phyloP scores from a whole-genome alignment of 2,888 invertebrate species.

The Xylota segnis region DNA sequence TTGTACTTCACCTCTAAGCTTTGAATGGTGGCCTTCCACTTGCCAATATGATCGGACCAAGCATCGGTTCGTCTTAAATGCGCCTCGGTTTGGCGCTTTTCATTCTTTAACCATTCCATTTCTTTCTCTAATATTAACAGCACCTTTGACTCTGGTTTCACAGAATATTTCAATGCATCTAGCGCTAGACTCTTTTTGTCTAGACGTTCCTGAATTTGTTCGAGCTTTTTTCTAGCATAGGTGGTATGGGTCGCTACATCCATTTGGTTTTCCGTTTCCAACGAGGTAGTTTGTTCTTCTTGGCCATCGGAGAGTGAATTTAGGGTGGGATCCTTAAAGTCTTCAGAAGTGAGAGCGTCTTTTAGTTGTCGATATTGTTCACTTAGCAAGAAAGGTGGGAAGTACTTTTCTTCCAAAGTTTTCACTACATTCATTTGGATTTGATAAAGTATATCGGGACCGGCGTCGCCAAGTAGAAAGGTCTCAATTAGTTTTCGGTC shows the following conservation, averaged over 20 bases:
- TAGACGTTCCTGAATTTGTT: conserved; percentile 93
- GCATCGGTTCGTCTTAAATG: conserved; percentile 94
- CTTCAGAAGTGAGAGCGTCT: conserved; percentile 83
- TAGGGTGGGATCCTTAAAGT: conserved; percentile 84
- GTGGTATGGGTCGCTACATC: conserved; percentile 93
- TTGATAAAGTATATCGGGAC: conserved; percentile 94
- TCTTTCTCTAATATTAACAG: conserved; percentile 92
- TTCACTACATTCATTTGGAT: conserved; percentile 92
- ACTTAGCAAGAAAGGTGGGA: conserved; percentile 94
- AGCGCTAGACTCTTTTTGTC: conserved; percentile 93
- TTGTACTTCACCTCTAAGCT: conserved; percentile 88
- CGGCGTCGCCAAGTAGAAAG: conserved; percentile 94
- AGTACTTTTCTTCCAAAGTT: conserved; percentile 94
- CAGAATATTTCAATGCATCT: conserved; percentile 91
- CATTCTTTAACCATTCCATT: conserved; percentile 92
- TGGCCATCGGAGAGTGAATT: conserved; percentile 79
- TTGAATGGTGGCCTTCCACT: conserved; percentile 94
- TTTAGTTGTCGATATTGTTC: conserved; percentile 90
- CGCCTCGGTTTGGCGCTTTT: conserved; percentile 92
- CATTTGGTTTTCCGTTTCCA: conserved; percentile 81
- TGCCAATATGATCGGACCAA: conserved; percentile 95
- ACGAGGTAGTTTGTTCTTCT: conserved; percentile 79
- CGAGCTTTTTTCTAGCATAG: conserved; percentile 92
- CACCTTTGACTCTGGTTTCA: conserved; percentile 93
- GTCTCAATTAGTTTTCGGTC: conserved; percentile 94